Conservation (phyloP, 1,140 invertebrate genomes). For the Akabosia matsudoensis region DNA sequence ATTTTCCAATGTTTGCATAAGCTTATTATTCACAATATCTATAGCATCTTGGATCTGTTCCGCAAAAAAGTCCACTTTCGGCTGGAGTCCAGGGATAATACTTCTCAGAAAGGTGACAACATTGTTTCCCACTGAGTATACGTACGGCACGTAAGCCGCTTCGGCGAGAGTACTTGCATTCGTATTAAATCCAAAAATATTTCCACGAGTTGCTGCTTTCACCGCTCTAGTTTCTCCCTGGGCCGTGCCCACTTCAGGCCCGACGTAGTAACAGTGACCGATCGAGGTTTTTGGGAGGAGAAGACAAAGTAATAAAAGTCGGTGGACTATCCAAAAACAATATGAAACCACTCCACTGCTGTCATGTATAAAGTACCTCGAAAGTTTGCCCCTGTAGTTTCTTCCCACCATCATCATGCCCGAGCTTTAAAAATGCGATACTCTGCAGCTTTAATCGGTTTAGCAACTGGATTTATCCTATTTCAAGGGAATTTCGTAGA, state of each 20-base stretch:
- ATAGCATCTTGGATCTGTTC: conserved; percentile 8
- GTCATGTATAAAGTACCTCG: not conserved
- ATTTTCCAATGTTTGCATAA: conserved; percentile 16
- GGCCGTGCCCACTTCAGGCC: conserved; percentile 4
- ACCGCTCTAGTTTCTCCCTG: not conserved
- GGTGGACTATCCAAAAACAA: not conserved
- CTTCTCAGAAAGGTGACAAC: not conserved
- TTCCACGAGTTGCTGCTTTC: not conserved
- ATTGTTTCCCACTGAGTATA: not conserved
- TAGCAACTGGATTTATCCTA: too few species aligned
- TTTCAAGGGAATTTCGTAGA: too few species aligned
- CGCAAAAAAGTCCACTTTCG: conserved; percentile 15
- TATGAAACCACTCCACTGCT: not conserved
- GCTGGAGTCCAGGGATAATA: not conserved
- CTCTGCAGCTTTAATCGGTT: too few species aligned
- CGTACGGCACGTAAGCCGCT: not conserved
- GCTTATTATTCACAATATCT: not conserved
- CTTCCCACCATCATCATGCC: too few species aligned
- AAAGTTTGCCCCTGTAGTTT: too few species aligned
- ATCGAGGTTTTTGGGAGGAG: not conserved
- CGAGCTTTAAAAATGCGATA: too few species aligned
- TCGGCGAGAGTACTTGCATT: not conserved
- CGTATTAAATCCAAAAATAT: not conserved
- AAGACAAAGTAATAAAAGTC: not conserved
- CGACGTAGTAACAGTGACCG: not conserved